Evolutionary conservation across 1,140 invertebrate species (phyloP), one percentile per base, ranked within the genome.

Genomic region (Sitodiplosis mosellana): DNA sequence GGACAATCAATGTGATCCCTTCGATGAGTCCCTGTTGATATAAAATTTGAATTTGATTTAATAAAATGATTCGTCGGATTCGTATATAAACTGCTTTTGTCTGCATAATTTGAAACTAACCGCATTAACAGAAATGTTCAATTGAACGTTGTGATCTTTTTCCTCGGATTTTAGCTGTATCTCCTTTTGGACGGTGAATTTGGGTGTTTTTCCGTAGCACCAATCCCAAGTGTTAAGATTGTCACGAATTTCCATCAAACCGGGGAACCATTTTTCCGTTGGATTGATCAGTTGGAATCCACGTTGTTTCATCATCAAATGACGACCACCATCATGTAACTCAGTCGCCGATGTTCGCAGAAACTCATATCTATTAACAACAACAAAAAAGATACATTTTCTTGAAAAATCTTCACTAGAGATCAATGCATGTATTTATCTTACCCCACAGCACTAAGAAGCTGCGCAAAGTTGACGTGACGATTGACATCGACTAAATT

Each of bases 201-300:
- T 76, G 1, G 90, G 90, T 1, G 88, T 87, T 59, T 77, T 81
- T n/a, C 86, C 90, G 64, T 75, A 90, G 46, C 76, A 75, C 89
- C 88, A 94, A 44, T 87, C 74, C 88, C 89, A 94, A 14, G 76
- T 80, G 50, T 68, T 59, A 20, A 90, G 75, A 49, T 81, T 74
- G 38, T 73, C 60, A 38, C 71, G 70, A 48, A 85, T 71, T 41
- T 72, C 69, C 1, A 60, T 63, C 11, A 92, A 70, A 55, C 85
- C 87, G 61, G 85, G 84, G 61, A 87, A 93, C 77, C 80, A 84
- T 45, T 81, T 75, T 54, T 91, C 82, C 0, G 78, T 83, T 11
- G 88, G 87, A 66, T 89, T 84, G n/a, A 93, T 68, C 56, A 80
- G 73, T 56, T 86, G 78, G 63, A 87, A 88, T 7, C 83, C 83